Evolutionary conservation across 1,140 invertebrate species (phyloP).

Genomic region (Dendroctonus ponderosae): DNA sequence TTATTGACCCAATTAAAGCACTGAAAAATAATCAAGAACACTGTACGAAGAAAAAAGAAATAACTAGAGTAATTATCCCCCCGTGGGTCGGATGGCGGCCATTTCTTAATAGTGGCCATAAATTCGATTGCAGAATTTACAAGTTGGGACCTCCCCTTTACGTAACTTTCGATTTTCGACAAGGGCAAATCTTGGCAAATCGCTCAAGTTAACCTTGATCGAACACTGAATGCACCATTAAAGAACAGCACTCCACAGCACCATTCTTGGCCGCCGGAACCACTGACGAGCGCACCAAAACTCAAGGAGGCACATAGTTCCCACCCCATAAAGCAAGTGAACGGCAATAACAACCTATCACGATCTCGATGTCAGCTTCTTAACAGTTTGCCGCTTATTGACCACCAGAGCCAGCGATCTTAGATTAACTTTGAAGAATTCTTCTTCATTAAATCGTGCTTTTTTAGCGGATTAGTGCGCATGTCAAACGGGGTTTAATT

Average conservation of each 20-base stretch:
- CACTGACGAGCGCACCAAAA: conserved; percentile 17
- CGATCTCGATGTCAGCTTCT: conserved; percentile 21
- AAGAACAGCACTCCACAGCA: not conserved
- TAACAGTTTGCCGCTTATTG: conserved; percentile 19
- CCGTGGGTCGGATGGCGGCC: conserved; percentile 2
- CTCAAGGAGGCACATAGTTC: conserved; percentile 22
- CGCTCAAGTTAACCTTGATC: not conserved
- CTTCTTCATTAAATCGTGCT: not conserved
- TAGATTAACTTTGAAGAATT: conserved; percentile 10
- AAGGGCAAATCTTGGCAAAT: conserved; percentile 23
- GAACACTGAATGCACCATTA: too few species aligned
- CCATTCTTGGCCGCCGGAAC: conserved; percentile 12
- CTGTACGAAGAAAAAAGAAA: too few species aligned
- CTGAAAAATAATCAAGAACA: too few species aligned
- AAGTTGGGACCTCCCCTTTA: conserved; percentile 3
- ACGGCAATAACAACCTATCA: conserved; percentile 17
- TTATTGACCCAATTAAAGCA: too few species aligned
- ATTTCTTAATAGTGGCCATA: conserved; percentile 16
- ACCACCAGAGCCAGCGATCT: conserved; percentile 13
- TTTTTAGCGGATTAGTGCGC: conserved; percentile 1
- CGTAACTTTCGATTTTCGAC: conserved; percentile 45
- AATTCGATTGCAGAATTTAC: conserved; percentile 20
- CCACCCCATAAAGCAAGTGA: conserved; percentile 26
- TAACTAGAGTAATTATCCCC: conserved; percentile 8
- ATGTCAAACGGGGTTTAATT: not conserved